Percentiles rank a stretch among this genome's conserved stretches.
Conservation (phyloP, 1,140 invertebrate genomes). For the Mamestra configurata region DNA sequence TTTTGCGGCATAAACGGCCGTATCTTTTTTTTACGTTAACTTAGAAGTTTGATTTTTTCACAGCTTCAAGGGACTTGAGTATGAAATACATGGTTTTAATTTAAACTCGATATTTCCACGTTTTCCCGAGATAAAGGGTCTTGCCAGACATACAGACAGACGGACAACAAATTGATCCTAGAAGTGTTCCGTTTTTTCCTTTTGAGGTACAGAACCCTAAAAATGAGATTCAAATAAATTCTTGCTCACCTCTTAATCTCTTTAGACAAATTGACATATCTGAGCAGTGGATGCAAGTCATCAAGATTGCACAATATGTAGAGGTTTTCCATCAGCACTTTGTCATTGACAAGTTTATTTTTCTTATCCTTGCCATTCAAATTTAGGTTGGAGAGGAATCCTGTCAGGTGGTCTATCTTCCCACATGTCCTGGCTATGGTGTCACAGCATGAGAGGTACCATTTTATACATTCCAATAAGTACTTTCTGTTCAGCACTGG, state of each 20-base stretch:
- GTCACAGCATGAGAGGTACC: constrained; percentile 88
- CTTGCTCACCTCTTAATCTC: constrained; percentile 70
- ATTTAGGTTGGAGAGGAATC: constrained; percentile 52
- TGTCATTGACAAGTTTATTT: constrained; percentile 64
- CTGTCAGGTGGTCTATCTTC: constrained; percentile 55
- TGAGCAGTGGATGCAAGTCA: constrained; percentile 84
- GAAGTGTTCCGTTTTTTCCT: too few species aligned
- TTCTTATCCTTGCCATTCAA: constrained; percentile 57
- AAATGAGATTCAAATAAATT: too few species aligned
- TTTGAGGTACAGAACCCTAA: too few species aligned
- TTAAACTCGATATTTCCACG: too few species aligned
- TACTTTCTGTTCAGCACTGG: constrained; percentile 89
- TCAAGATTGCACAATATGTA: constrained; percentile 90
- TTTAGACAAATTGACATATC: constrained; percentile 80
- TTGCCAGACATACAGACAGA: too few species aligned
- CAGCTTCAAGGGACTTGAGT: too few species aligned
- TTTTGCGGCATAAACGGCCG: too few species aligned
- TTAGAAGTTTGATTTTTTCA: too few species aligned
- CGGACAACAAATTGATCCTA: too few species aligned
- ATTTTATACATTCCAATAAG: constrained; percentile 89
- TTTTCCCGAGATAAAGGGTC: too few species aligned
- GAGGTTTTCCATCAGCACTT: constrained; percentile 86
- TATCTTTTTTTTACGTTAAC: too few species aligned
- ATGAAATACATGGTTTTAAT: too few species aligned
- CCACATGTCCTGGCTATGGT: constrained; percentile 65